Conservation (phyloP, 1,140 invertebrate genomes). For the Trichomalopsis sarcophagae region DNA sequence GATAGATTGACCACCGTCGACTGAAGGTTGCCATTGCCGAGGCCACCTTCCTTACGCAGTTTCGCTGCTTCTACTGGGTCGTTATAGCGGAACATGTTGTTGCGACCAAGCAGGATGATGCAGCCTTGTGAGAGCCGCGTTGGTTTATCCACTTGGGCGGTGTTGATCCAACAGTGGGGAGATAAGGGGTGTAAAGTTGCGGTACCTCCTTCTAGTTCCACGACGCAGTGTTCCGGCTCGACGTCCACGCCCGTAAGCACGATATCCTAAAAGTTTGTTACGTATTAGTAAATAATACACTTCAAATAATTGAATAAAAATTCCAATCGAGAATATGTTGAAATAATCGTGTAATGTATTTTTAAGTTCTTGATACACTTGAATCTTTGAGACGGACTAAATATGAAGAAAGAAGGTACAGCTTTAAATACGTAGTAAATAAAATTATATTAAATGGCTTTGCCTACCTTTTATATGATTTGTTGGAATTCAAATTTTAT, state of each 20-base stretch:
- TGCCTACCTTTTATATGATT: not conserved
- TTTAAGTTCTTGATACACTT: not conserved
- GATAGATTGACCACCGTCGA: conserved; percentile 84
- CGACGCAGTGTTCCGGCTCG: conserved; percentile 87
- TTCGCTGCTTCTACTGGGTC: conserved; percentile 93
- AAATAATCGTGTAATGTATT: not conserved
- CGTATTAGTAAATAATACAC: not conserved
- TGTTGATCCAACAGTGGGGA: conserved; percentile 91
- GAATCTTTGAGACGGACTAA: no score
- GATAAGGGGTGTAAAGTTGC: conserved; percentile 86
- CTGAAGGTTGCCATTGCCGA: conserved; percentile 73
- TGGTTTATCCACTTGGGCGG: conserved; percentile 83
- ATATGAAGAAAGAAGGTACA: no score
- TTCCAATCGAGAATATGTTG: no score
- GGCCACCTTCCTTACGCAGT: conserved; percentile 82
- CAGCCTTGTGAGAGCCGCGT: conserved; percentile 87
- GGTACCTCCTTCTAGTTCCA: conserved; percentile 83
- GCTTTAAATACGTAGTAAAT: not conserved
- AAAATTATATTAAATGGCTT: not conserved
- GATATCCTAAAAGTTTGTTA: conserved; percentile 81
- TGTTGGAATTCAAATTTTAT: no score
- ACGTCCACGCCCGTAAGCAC: conserved; percentile 87
- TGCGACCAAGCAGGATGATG: conserved; percentile 89
- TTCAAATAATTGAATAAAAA: not conserved
- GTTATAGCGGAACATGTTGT: conserved; percentile 95